These are phyloP conservation scores for Daktulosphaira vitifoliae DNA, from an alignment of 1,140 invertebrate genomes.

Conservation along the genomic window DNA sequence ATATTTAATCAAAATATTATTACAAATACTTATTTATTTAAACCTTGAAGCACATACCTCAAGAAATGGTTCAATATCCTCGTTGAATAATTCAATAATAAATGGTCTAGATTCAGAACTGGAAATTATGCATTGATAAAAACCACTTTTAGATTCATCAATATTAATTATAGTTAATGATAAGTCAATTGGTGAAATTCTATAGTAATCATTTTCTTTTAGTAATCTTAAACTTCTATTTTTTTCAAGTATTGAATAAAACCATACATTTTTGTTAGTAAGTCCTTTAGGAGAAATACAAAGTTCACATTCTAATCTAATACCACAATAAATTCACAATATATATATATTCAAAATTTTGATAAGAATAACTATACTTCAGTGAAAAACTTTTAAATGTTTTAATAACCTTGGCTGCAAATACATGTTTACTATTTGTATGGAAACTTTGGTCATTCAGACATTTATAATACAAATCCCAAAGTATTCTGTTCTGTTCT, in stretches of 20 bases:
- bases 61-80: slow-evolving; percentile 40
- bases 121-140: slow-evolving; percentile 47
- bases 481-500: slow-evolving; percentile 43
- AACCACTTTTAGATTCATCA: slow-evolving; percentile 44
- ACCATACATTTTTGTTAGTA: slow-evolving; percentile 45
- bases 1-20: background rate
- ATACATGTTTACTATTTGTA: slow-evolving; percentile 12
- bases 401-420: slow-evolving; percentile 8
- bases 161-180: slow-evolving; percentile 47
- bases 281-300: slow-evolving; percentile 46
- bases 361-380: background rate
- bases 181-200: slow-evolving; percentile 44
- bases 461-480: slow-evolving; percentile 49
- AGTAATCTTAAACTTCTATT: slow-evolving; percentile 8
- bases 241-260: slow-evolving; percentile 39
- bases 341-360: background rate
- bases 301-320: slow-evolving; percentile 47
- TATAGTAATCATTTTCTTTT: slow-evolving; percentile 38
- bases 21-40: too few relatives aligned
- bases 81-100: slow-evolving; percentile 46
- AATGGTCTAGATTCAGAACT: slow-evolving; percentile 43
- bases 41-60: too few relatives aligned
- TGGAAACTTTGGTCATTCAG: slow-evolving; percentile 39
- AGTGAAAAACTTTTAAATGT: slow-evolving; percentile 14
- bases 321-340: background rate